Conservation (phyloP, 2,797 vertebrate genomes). For the Liasis olivaceus region DNA sequence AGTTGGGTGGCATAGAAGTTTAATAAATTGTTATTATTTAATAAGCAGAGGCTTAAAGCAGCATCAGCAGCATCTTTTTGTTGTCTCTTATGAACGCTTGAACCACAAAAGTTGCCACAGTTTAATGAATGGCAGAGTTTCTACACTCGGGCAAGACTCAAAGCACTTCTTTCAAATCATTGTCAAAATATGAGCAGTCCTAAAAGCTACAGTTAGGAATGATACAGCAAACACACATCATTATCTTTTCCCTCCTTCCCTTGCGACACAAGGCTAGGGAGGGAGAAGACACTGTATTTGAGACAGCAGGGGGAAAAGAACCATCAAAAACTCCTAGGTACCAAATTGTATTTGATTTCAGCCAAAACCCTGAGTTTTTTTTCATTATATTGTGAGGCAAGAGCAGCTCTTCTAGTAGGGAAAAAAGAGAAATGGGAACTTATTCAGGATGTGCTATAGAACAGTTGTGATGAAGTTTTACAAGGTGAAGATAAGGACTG, state of each 20-base stretch:
- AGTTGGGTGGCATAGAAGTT: too few relatives aligned
- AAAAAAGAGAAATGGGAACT: constrained; percentile 25
- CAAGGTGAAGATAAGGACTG: constrained; percentile 51
- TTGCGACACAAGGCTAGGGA: too few relatives aligned
- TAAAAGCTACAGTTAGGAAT: background rate
- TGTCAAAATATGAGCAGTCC: background rate
- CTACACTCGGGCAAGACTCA: too few relatives aligned
- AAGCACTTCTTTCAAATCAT: background rate
- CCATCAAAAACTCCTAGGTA: background rate
- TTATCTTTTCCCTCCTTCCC: background rate
- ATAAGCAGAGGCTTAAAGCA: too few relatives aligned
- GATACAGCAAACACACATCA: background rate
- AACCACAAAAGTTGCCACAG: too few relatives aligned
- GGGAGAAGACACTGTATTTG: background rate
- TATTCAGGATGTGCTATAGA: background rate
- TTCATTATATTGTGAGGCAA: background rate
- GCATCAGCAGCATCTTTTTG: too few relatives aligned
- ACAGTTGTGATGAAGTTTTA: constrained; percentile 20
- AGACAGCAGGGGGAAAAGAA: background rate
- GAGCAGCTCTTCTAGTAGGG: background rate
- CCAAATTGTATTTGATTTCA: background rate
- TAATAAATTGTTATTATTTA: too few relatives aligned
- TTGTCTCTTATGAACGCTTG: too few relatives aligned
- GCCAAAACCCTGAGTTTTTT: background rate
- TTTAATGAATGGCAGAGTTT: too few relatives aligned